Conservation (phyloP, 1,140 invertebrate species). For the Acromyrmex echinatior region DNA sequence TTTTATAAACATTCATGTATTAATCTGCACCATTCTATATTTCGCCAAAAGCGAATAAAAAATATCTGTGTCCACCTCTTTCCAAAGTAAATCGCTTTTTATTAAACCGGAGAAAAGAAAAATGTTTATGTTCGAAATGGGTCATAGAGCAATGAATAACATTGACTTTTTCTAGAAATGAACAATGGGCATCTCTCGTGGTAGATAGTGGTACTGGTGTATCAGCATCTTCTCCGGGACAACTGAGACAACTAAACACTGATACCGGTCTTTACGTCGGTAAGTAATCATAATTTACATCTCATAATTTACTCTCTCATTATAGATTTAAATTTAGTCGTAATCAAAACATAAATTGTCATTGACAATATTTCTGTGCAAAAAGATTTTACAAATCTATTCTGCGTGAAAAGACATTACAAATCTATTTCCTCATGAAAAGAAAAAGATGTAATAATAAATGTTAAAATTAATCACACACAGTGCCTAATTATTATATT, state of each 20-base stretch:
- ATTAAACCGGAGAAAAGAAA: slow-evolving; percentile 21
- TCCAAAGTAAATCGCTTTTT: slow-evolving; percentile 17
- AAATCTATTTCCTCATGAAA: background rate
- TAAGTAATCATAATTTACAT: slow-evolving; percentile 83
- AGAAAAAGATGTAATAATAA: background rate
- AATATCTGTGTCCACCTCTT: slow-evolving; percentile 22
- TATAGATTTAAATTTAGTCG: background rate
- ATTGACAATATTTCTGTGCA: background rate
- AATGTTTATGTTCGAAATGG: slow-evolving; percentile 38
- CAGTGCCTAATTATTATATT: background rate
- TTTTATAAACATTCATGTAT: slow-evolving; percentile 44
- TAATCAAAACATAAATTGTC: background rate
- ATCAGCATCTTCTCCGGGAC: slow-evolving; percentile 93
- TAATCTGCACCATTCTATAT: slow-evolving; percentile 16
- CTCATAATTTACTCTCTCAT: background rate
- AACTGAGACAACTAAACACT: slow-evolving; percentile 94
- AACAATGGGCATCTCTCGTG: slow-evolving; percentile 94
- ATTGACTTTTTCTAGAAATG: slow-evolving; percentile 89
- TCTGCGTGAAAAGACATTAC: too few relatives aligned
- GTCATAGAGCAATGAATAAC: slow-evolving; percentile 26
- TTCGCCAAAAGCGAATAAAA: slow-evolving; percentile 19
- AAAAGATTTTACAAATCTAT: slow-evolving; percentile 9
- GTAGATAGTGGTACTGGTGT: slow-evolving; percentile 94
- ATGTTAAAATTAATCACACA: background rate
- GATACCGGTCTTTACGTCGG: slow-evolving; percentile 94